Evolutionary conservation across 53 echinoderm and acorn worm genomes (phyloP), one percentile per base, ranked within the genome.

Genomic region (Mesocentrotus franciscanus): DNA sequence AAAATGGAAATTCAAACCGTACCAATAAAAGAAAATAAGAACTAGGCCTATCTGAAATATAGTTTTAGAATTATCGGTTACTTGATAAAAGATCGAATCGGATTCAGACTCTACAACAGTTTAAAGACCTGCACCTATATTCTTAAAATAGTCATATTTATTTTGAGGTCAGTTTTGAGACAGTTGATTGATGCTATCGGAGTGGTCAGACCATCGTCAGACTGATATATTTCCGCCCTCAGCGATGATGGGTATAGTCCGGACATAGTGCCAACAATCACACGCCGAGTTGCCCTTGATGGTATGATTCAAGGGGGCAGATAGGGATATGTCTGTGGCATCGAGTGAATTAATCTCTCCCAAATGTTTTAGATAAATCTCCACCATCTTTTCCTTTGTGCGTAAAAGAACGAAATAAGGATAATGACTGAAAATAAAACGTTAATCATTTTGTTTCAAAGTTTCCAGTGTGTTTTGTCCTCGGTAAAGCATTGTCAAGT

Each of bases 151-250:
- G 81, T 4, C 36, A 42, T 18, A 39, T 87, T 58, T 15, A 85
- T 56, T 27, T 42, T 20, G 27, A 26, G 59, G 87, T 87, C 87
- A 57, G 87, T 26, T 17, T n/a, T 57, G 18, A 39, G 42, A 30
- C 11, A 42, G 87, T 27, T 87, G 87, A 87, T 58, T 57, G 87
- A 87, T 87, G 56, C 4, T n/a, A 87, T 87, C 58, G 11, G 3
- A 26, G 1, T 58, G 87, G 87, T 87, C 87, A 87, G 87, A 87
- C 30, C 27, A 75, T 30, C 27, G 75, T 75, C 75, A 75, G n/a
- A 75, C 87, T n/a, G 87, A 87, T 87, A 57, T 87, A 29, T 58
- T 87, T 87, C 87, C 87, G 87, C 57, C 87, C 87, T 85, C 18
- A 85, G 24, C 35, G 42, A 0, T 81, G 39, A 35, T 20, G 81